Base-by-base conservation (phyloP, 2,888 invertebrate genomes). In the Sarcophaga rosellei region DNA sequence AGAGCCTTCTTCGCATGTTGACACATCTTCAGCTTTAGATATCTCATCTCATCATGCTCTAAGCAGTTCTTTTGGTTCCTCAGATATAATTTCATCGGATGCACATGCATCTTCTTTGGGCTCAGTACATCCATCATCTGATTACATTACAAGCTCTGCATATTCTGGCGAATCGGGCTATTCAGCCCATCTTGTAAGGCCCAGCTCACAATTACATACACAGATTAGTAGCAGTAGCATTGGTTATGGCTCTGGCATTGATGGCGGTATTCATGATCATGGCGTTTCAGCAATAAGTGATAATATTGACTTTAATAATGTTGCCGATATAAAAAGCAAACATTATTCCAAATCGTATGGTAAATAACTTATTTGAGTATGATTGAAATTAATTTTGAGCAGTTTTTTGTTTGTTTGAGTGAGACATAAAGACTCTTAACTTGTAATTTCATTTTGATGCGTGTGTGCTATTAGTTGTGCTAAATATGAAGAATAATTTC, bases 251-350 rank as follows among this genome's bases (percentile, higher is more conserved):
- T 15, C n/a, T 6, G 23, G 73, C 73, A 73, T 53, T 63, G 25
- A 10, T 57, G 69, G 21, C 20, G 47, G 62, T 47, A n/a, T 70
- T 53, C 76, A 81, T 69, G 62, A 77, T 72, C 75, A 81, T 61
- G 65, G 21, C n/a, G 20, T 57, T 44, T 23, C 23, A 63, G 66
- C 72, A 20, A 65, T 88, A 57, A 88, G 85, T 62, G 89, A 87
- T 17, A 89, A 89, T 87, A 69, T 89, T 66, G 89, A 89, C 47
- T 89, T 89, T 80, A 83, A 73, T n/a, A 87, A 89, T 82, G 78
- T 75, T 35, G 85, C 70, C n/a, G 86, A 86, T 68, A 61, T 77
- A 20, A 83, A 73, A 20, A 59, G 35, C 23, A 83, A 75, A 73
- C 84, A 85, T 78, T 84, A 80, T 66, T 65, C 72, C 2, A 86